Percentiles rank a stretch among this genome's conserved stretches.
phyloP scores from a whole-genome alignment of 1,140 invertebrate species.

The Drepana arcuata region DNA sequence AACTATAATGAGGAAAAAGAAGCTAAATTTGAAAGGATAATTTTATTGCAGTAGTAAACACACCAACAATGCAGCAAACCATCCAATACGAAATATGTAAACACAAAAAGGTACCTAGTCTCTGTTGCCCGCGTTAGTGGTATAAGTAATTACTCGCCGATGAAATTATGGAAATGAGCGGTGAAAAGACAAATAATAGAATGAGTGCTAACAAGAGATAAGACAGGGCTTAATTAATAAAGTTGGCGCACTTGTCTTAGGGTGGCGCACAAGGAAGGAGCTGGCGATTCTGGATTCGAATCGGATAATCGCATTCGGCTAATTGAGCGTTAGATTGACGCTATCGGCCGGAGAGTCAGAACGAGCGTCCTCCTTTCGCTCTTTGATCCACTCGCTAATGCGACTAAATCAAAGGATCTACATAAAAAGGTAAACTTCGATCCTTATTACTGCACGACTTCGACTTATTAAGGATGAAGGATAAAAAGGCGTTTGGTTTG shows the following conservation, averaged over 20 bases:
- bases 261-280: slow-evolving; percentile 39
- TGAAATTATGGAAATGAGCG: slow-evolving; percentile 71
- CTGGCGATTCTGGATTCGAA: slow-evolving; percentile 51
- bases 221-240: slow-evolving; percentile 72
- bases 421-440: slow-evolving; percentile 24
- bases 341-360: slow-evolving; percentile 44
- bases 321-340: slow-evolving; percentile 70
- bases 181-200: slow-evolving; percentile 72
- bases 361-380: slow-evolving; percentile 5
- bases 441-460: no score
- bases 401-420: slow-evolving; percentile 29
- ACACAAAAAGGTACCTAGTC: slow-evolving; percentile 44
- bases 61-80: no score
- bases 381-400: slow-evolving; percentile 34
- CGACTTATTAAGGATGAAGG: not conserved
- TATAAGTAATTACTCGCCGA: slow-evolving; percentile 64
- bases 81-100: slow-evolving; percentile 58
- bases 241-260: slow-evolving; percentile 61
- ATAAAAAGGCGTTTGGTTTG: slow-evolving; percentile 5
- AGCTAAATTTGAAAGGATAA: no score
- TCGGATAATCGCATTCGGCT: slow-evolving; percentile 67
- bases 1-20: no score
- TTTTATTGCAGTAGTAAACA: no score
- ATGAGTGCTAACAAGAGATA: slow-evolving; percentile 72
- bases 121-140: slow-evolving; percentile 49